These are phyloP conservation scores for Pagetopsis macropterus DNA, from an alignment of 2,797 vertebrate species.

Conservation along the genomic window DNA sequence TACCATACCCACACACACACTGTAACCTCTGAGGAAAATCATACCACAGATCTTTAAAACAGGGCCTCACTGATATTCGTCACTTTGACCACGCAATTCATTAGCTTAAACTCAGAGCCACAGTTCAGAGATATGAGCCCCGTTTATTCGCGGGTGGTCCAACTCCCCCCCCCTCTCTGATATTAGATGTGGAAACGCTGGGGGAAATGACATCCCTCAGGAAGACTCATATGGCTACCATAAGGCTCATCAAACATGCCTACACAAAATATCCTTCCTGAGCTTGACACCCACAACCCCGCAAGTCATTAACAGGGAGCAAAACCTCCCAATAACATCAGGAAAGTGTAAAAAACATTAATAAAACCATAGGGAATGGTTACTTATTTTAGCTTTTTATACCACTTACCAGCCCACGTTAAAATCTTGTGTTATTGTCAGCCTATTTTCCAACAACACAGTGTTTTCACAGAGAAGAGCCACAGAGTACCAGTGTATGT, in stretches of 20 bases:
- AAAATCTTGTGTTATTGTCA: slow-evolving; percentile 53
- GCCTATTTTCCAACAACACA: slow-evolving; percentile 39
- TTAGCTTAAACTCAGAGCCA: slow-evolving; percentile 52
- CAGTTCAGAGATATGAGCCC: slow-evolving; percentile 50
- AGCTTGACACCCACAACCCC: slow-evolving; percentile 53
- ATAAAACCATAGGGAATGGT: slow-evolving; percentile 14
- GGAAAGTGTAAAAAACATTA: slow-evolving; percentile 15
- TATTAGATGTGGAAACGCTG: slow-evolving; percentile 48
- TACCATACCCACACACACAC: slow-evolving; percentile 34
- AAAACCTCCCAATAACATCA: slow-evolving; percentile 28
- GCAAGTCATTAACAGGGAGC: slow-evolving; percentile 36
- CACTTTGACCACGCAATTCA: slow-evolving; percentile 70
- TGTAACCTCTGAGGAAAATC: slow-evolving; percentile 54
- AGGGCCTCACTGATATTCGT: slow-evolving; percentile 58
- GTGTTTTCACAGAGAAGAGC: slow-evolving; percentile 38
- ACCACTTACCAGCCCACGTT: not conserved
- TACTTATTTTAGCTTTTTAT: slow-evolving; percentile 16
- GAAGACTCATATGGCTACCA: slow-evolving; percentile 79
- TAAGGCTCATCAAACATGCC: slow-evolving; percentile 79
- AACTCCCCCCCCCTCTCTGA: slow-evolving; percentile 20
- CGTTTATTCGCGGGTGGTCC: slow-evolving; percentile 61
- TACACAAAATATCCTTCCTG: slow-evolving; percentile 69
- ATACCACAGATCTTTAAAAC: slow-evolving; percentile 66
- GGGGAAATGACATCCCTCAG: slow-evolving; percentile 60
- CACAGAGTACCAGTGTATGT: slow-evolving; percentile 66